Evolutionary conservation across 2,888 invertebrate species (phyloP).

Genomic region (Mesorhabditis sp.): DNA sequence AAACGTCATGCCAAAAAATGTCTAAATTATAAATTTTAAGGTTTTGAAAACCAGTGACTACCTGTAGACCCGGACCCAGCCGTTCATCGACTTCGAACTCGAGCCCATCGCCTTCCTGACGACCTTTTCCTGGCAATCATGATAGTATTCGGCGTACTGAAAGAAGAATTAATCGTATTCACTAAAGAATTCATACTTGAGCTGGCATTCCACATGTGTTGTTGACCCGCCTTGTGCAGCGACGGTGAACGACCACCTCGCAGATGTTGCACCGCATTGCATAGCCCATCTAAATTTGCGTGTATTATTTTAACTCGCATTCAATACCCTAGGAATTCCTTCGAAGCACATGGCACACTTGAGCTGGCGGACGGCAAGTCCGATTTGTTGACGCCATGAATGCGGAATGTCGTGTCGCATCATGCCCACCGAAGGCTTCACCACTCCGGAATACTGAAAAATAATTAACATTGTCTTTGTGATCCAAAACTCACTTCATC

Average conservation of each 20-base stretch:
- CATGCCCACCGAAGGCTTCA: conserved; percentile 17
- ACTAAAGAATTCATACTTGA: conserved; percentile 12
- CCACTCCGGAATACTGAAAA: neutral
- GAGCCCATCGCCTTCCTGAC: conserved; percentile 11
- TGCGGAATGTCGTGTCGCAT: conserved; percentile 48
- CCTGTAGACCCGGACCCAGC: conserved; percentile 3
- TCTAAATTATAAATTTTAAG: neutral
- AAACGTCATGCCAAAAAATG: no score
- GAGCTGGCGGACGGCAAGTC: conserved; percentile 8
- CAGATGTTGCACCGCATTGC: conserved; percentile 20
- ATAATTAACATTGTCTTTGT: neutral
- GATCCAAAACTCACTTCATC: no score
- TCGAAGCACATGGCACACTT: conserved; percentile 33
- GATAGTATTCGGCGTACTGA: neutral
- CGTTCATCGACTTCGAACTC: conserved; percentile 13
- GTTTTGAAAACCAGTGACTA: neutral
- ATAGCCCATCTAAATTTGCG: neutral
- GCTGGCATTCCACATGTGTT: conserved; percentile 42
- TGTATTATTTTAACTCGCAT: neutral
- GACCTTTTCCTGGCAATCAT: conserved; percentile 18
- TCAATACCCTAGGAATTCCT: conserved; percentile 23
- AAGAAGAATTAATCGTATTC: neutral
- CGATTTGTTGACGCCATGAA: conserved; percentile 14
- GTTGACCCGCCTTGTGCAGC: conserved; percentile 21
- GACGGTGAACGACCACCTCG: conserved; percentile 27